A percentile compares a stretch with the other conserved stretches of the same genome.
Conservation (phyloP, 2,113 vertebrate species). For the Urocynchramus pylzowi region DNA sequence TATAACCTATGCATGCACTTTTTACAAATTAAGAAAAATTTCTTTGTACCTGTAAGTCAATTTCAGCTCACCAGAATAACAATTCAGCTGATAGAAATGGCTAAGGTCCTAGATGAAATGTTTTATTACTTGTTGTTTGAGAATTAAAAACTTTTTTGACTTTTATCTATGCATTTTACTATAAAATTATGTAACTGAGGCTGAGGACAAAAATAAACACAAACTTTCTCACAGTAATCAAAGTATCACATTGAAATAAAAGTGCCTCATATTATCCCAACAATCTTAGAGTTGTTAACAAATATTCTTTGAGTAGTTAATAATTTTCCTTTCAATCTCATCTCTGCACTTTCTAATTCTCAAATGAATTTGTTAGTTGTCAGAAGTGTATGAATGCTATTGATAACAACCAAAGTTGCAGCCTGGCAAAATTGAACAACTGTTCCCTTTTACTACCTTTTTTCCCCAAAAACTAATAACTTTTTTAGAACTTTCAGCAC, state of each 20-base stretch:
- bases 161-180: background rate
- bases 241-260: background rate
- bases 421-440: background rate
- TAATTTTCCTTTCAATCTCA: background rate
- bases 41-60: background rate
- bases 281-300: background rate
- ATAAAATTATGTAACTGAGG: background rate
- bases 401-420: background rate
- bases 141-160: background rate
- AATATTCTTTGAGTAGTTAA: background rate
- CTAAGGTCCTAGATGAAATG: background rate
- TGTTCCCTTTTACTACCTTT: background rate
- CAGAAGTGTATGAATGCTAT: background rate
- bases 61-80: slow-evolving; percentile 1
- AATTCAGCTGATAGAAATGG: background rate
- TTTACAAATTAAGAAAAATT: background rate
- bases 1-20: background rate
- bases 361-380: background rate
- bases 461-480: background rate
- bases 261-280: background rate
- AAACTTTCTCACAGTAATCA: background rate
- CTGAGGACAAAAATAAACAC: background rate
- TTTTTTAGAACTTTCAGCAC: background rate
- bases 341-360: background rate
- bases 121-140: background rate